Conservation (phyloP, 2,113 vertebrate species). For the Notarius quadriscutis region DNA sequence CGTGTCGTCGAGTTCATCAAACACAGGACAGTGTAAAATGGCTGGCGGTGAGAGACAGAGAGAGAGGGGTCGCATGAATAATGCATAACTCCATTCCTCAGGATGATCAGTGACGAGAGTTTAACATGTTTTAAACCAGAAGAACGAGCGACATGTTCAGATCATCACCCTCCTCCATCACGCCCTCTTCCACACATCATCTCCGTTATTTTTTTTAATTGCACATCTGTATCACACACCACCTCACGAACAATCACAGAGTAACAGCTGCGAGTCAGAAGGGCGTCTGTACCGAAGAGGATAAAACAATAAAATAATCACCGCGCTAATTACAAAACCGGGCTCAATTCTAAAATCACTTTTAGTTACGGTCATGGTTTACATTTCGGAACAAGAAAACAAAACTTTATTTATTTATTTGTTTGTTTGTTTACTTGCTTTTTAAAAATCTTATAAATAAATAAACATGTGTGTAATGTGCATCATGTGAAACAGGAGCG, state of each 20-base stretch:
- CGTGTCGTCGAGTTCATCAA: slow-evolving; percentile 24
- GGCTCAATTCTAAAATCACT: not conserved
- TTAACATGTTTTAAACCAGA: slow-evolving; percentile 32
- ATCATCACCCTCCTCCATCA: slow-evolving; percentile 6
- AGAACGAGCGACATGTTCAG: not conserved
- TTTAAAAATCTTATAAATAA: not conserved
- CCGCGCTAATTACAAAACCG: not conserved
- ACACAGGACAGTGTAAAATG: slow-evolving; percentile 27
- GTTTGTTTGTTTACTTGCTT: too few relatives aligned
- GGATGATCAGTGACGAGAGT: slow-evolving; percentile 25
- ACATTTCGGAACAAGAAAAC: not conserved
- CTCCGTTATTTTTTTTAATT: not conserved
- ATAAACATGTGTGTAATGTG: too few relatives aligned
- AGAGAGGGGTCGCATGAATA: slow-evolving; percentile 20
- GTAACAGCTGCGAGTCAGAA: not conserved
- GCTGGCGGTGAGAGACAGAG: not conserved
- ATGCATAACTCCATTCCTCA: slow-evolving; percentile 36
- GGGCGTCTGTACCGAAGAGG: not conserved
- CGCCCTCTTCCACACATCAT: not conserved
- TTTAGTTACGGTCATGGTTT: not conserved
- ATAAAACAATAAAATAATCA: not conserved
- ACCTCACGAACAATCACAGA: too few relatives aligned
- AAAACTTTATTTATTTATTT: not conserved
- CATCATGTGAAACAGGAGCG: not conserved
- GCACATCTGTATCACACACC: not conserved